A percentile compares a stretch with the other conserved stretches of the same genome.
Evolutionary conservation across 23 tunicate genomes (phyloP).

Genomic region (Halocynthia roretzi): DNA sequence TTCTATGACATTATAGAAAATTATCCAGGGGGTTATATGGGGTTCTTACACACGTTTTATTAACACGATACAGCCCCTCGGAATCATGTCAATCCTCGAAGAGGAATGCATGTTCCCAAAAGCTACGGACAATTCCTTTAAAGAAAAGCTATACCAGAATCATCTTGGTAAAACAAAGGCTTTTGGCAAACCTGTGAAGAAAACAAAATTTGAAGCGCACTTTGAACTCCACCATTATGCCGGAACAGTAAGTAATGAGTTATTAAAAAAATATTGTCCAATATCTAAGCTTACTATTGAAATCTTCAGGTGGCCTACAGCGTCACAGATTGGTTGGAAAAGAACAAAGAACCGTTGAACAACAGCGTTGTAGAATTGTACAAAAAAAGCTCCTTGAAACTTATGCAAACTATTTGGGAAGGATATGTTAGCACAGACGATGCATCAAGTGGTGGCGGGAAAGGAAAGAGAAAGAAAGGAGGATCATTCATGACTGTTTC

Average conservation of each 20-base stretch:
- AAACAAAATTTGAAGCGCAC: slow-evolving; percentile 90
- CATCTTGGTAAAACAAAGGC: slow-evolving; percentile 86
- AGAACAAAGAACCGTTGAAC: slow-evolving; percentile 95
- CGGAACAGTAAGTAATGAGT: slow-evolving; percentile 67
- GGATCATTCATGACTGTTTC: slow-evolving; percentile 95
- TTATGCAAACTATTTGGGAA: slow-evolving; percentile 62
- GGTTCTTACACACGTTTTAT: too few relatives aligned
- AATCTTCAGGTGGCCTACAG: slow-evolving; percentile 77
- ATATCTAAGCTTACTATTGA: neutral
- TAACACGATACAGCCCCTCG: slow-evolving; percentile 56
- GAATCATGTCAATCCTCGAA: slow-evolving; percentile 93
- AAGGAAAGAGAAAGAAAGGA: slow-evolving; percentile 96
- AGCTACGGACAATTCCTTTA: slow-evolving; percentile 84
- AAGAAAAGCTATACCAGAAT: slow-evolving; percentile 84
- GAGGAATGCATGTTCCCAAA: slow-evolving; percentile 98
- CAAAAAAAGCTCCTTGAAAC: slow-evolving; percentile 66
- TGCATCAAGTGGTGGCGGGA: slow-evolving; percentile 75
- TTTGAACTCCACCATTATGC: slow-evolving; percentile 93
- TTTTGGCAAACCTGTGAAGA: slow-evolving; percentile 80
- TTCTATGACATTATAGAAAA: too few relatives aligned
- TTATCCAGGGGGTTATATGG: too few relatives aligned
- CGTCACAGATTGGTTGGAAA: slow-evolving; percentile 84
- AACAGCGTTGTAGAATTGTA: slow-evolving; percentile 86
- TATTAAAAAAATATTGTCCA: too few relatives aligned
- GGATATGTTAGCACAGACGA: slow-evolving; percentile 36